Evolutionary conservation across 2,888 invertebrate species (phyloP), one percentile per base, ranked within the genome.

Genomic region (Torymus aiolomorphi): DNA sequence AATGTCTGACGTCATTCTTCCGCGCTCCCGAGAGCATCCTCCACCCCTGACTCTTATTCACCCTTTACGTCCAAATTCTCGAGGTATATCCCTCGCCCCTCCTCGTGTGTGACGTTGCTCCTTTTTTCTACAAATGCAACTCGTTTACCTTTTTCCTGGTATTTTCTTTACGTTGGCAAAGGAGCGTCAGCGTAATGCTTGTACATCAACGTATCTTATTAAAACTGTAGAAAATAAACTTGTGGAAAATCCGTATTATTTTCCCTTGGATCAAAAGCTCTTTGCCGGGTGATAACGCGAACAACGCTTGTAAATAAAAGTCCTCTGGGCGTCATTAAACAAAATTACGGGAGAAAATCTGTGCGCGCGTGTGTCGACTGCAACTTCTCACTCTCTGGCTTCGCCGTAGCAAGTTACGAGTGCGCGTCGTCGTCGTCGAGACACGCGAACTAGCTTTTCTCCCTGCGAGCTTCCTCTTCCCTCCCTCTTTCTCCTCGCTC

Each of bases 1-100:
- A 88, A 88, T 87, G 88, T 87, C 86, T 85, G 84, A 86, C 85
- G 87, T 86, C 84, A 85, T 84, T 85, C 86, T 84, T 83, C 86
- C 85, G 20, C 57, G 13, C 52, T 56, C 52, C n/a, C 66, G 54
- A 20, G 65, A 16, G 82, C 82, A 82, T 82, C 80, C 78, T 42
- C 42, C 2, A 57, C 66, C 16, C 76, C 71, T 69, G 76, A 49
- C 75, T 57, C 81, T 73, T 81, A 76, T 81, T 80, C 76, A 74
- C 61, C 82, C 66, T 59, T 79, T 69, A 24, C 78, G 56, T 71
- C 56, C 56, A 71, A 76, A 70, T 71, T 76, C 20, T 49, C 70
- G 10, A 62, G 62, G 61, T 76, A 42, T 59, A 51, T 75, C 12
- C 74, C 51, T 13, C 18, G 2, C 10, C 67, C 62, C 18, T 8